Evolutionary conservation across 2,888 invertebrate species (phyloP).

Genomic region (Netelia melanura): DNA sequence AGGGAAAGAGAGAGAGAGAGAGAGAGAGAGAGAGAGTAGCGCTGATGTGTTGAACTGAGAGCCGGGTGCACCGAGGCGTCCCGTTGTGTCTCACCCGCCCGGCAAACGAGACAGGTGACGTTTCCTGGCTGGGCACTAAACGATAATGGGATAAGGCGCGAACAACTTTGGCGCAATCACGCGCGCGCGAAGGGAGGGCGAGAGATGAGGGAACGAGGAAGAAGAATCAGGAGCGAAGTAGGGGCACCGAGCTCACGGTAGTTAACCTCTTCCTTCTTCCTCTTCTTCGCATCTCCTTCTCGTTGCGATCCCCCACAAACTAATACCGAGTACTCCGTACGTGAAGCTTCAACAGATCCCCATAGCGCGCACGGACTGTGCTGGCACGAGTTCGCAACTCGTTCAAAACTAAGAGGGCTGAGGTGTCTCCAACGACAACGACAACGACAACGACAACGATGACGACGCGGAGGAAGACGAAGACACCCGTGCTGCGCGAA

Average conservation of each 20-base stretch:
- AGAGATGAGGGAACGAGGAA: conserved; percentile 58
- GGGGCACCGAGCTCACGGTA: conserved; percentile 54
- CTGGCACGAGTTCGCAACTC: conserved; percentile 67
- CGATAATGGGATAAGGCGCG: conserved; percentile 68
- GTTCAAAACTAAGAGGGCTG: conserved; percentile 66
- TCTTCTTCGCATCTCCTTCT: conserved; percentile 5
- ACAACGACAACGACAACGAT: conserved; percentile 38
- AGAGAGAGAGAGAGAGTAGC: neutral
- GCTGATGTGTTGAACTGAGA: conserved; percentile 11
- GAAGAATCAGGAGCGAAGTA: conserved; percentile 52
- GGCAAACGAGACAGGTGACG: conserved; percentile 66
- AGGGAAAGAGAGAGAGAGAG: neutral
- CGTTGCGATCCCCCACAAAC: conserved; percentile 56
- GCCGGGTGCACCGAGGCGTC: conserved; percentile 53
- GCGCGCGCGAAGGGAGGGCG: conserved; percentile 32
- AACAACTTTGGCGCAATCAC: conserved; percentile 69
- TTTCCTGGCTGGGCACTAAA: conserved; percentile 64
- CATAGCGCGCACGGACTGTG: conserved; percentile 54
- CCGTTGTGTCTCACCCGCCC: conserved; percentile 58
- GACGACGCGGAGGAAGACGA: conserved; percentile 30
- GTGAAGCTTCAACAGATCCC: conserved; percentile 63
- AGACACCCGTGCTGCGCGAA: conserved; percentile 53
- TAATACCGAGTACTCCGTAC: conserved; percentile 64
- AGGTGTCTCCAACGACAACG: conserved; percentile 64
- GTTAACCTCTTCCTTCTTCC: conserved; percentile 37